Conservation (phyloP, 2,888 invertebrate species). For the Dasypogon diadema region DNA sequence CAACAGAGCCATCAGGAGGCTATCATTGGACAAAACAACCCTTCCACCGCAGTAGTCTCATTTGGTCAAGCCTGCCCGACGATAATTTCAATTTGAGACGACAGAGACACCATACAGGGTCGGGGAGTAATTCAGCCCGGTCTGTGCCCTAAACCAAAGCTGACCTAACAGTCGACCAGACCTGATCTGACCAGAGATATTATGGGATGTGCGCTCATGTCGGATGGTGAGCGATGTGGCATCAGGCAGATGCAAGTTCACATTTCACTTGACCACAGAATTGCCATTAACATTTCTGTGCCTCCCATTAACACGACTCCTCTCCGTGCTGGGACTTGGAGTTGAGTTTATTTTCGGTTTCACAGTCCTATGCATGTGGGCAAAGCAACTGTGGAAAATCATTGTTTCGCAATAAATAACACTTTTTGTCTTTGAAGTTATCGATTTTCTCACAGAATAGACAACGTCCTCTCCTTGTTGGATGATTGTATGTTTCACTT, state of each 20-base stretch:
- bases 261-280: constrained; percentile 54
- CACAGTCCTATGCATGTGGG: background rate
- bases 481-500: too few relatives aligned
- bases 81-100: constrained; percentile 54
- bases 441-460: too few relatives aligned
- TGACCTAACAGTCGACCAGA: constrained; percentile 37
- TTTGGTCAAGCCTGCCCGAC: constrained; percentile 11
- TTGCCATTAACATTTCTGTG: constrained; percentile 54
- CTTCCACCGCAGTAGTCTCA: constrained; percentile 37
- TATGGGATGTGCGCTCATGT: constrained; percentile 37
- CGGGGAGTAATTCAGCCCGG: constrained; percentile 4
- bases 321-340: background rate
- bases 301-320: constrained; percentile 29
- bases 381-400: background rate
- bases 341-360: constrained; percentile 22
- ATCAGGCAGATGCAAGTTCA: constrained; percentile 45
- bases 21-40: constrained; percentile 41
- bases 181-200: constrained; percentile 42
- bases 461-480: too few relatives aligned
- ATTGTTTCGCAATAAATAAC: background rate
- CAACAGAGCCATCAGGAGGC: constrained; percentile 37
- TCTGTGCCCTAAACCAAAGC: constrained; percentile 23
- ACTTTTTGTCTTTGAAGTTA: too few relatives aligned
- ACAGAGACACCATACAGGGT: constrained; percentile 23
- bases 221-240: constrained; percentile 42